These are phyloP conservation scores for Glyphotaelius pellucidus DNA, from an alignment of 2,888 invertebrate species.

Conservation along the genomic window DNA sequence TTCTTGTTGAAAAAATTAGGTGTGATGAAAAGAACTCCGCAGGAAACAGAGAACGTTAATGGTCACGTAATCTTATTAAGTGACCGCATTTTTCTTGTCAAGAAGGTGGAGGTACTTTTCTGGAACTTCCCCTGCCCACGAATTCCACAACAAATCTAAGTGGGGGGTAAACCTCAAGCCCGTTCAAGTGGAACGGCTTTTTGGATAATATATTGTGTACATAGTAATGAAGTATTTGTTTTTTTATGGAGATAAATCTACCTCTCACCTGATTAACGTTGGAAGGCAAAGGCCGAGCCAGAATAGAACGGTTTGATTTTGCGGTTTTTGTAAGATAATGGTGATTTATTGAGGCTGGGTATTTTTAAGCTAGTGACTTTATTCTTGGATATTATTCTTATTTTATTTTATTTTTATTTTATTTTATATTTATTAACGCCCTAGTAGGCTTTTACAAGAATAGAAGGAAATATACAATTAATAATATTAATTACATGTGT, in stretches of 20 bases:
- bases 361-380: background rate
- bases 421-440: no score
- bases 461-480: no score
- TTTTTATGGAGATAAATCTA: conserved; percentile 20
- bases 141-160: background rate
- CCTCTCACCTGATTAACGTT: conserved; percentile 20
- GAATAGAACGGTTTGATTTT: background rate
- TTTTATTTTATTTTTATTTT: no score
- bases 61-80: conserved; percentile 56
- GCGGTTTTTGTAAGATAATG: background rate
- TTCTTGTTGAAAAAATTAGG: conserved; percentile 29
- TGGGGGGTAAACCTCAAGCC: background rate
- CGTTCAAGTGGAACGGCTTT: background rate
- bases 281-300: background rate
- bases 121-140: background rate
- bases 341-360: background rate
- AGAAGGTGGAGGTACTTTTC: conserved; percentile 7
- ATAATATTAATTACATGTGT: no score
- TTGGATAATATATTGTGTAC: conserved; percentile 7
- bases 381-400: background rate
- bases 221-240: conserved; percentile 33
- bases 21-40: conserved; percentile 42
- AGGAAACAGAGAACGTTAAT: conserved; percentile 45
- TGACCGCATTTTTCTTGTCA: conserved; percentile 53
- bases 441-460: no score